phyloP scores from a whole-genome alignment of 2,113 vertebrate species.

The Hucho hucho region DNA sequence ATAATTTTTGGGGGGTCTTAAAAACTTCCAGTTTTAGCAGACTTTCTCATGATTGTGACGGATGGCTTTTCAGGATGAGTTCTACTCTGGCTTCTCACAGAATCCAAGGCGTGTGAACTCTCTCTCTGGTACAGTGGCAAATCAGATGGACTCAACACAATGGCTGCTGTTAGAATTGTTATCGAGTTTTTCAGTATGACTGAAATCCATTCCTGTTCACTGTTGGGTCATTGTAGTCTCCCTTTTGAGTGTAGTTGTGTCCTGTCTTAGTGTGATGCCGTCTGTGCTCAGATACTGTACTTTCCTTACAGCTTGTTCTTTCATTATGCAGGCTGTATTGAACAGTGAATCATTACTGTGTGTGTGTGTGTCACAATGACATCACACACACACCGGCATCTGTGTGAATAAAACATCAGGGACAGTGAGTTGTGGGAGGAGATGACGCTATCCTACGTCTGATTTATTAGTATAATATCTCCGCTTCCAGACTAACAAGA shows the following conservation, averaged over 20 bases:
- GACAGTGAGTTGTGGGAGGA: background rate
- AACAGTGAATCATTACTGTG: background rate
- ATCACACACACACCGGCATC: background rate
- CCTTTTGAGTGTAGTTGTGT: background rate
- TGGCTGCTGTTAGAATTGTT: background rate
- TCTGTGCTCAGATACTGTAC: background rate
- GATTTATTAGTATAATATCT: constrained; percentile 29
- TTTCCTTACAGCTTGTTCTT: background rate
- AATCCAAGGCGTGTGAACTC: background rate
- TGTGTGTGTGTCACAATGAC: too few species aligned
- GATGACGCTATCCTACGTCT: too few species aligned
- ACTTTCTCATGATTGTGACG: constrained; percentile 1
- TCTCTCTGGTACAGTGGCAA: constrained; percentile 6
- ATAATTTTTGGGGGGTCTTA: constrained; percentile 1
- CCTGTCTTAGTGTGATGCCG: background rate
- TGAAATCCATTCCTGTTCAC: background rate
- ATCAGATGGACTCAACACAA: constrained; percentile 17
- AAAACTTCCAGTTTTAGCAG: background rate
- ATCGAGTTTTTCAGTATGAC: background rate
- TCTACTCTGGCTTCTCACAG: background rate
- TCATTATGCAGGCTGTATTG: background rate
- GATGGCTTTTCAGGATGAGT: constrained; percentile 7
- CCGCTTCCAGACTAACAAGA: background rate
- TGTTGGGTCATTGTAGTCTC: background rate
- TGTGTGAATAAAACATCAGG: constrained; percentile 24